phyloP scores from a whole-genome alignment of 2,888 invertebrate species.

The Gnatocerus cornutus region DNA sequence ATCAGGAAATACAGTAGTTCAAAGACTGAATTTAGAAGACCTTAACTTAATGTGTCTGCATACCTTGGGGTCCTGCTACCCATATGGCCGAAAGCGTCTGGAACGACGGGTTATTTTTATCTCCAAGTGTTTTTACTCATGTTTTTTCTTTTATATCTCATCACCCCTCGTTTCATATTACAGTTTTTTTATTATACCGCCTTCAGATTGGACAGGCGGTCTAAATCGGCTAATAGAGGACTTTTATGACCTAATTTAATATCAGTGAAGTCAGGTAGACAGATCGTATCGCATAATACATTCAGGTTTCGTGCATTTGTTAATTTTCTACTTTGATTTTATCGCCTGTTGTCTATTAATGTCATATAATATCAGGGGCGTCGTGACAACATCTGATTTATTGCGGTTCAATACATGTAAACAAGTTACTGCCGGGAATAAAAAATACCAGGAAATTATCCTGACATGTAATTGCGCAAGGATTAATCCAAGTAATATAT shows the following conservation, averaged over 20 bases:
- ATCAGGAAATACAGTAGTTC: slow-evolving; percentile 10
- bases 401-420: slow-evolving; percentile 19
- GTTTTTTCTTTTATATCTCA: slow-evolving; percentile 40
- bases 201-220: slow-evolving; percentile 9
- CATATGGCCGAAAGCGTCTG: slow-evolving; percentile 47
- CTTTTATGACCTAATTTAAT: slow-evolving; percentile 32
- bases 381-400: slow-evolving; percentile 43
- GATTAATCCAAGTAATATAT: slow-evolving; percentile 19
- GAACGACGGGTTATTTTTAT: slow-evolving; percentile 43
- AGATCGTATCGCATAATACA: slow-evolving; percentile 28
- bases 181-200: slow-evolving; percentile 23
- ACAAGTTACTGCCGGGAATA: slow-evolving; percentile 9
- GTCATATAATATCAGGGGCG: slow-evolving; percentile 34
- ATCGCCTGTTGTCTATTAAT: slow-evolving; percentile 43
- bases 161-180: slow-evolving; percentile 43
- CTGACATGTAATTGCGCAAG: slow-evolving; percentile 22
- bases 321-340: slow-evolving; percentile 42
- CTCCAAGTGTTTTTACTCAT: slow-evolving; percentile 38
- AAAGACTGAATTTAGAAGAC: slow-evolving; percentile 37
- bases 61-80: slow-evolving; percentile 42
- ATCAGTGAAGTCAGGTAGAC: slow-evolving; percentile 23
- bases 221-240: slow-evolving; percentile 32
- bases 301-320: slow-evolving; percentile 34
- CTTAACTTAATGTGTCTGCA: slow-evolving; percentile 45
- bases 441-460: slow-evolving; percentile 3